Evolutionary conservation across 2,888 invertebrate genomes (phyloP).

Genomic region (Agriopis aurantiaria): DNA sequence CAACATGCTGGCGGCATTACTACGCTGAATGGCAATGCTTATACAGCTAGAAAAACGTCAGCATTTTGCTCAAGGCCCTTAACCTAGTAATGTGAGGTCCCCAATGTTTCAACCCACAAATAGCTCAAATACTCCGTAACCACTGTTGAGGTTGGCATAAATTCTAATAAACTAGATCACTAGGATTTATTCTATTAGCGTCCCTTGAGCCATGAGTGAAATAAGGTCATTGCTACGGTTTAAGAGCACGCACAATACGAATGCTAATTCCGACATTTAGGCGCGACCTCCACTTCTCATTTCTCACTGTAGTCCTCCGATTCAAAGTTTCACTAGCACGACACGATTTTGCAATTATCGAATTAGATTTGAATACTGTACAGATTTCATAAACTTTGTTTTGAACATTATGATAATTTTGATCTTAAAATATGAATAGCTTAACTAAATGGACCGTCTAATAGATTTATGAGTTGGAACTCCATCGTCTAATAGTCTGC

Average conservation of each 20-base stretch:
- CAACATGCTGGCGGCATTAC: no score
- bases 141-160: no score
- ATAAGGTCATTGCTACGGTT: slow-evolving; percentile 40
- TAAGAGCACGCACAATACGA: slow-evolving; percentile 55
- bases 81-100: no score
- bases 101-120: no score
- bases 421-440: slow-evolving; percentile 22
- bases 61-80: no score
- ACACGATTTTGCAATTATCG: slow-evolving; percentile 62
- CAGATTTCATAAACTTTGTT: slow-evolving; percentile 50
- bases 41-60: no score
- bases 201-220: slow-evolving; percentile 41
- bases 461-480: slow-evolving; percentile 2
- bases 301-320: slow-evolving; percentile 58
- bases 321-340: slow-evolving; percentile 60
- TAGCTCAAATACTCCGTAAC: no score
- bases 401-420: slow-evolving; percentile 40
- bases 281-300: slow-evolving; percentile 70
- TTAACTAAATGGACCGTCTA: slow-evolving; percentile 28
- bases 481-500: slow-evolving; percentile 48
- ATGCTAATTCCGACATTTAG: slow-evolving; percentile 75
- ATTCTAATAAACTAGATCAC: slow-evolving; percentile 39
- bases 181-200: slow-evolving; percentile 34
- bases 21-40: no score
- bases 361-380: slow-evolving; percentile 61